Conservation (phyloP, 2,113 vertebrate species). For the Callipepla californica region DNA sequence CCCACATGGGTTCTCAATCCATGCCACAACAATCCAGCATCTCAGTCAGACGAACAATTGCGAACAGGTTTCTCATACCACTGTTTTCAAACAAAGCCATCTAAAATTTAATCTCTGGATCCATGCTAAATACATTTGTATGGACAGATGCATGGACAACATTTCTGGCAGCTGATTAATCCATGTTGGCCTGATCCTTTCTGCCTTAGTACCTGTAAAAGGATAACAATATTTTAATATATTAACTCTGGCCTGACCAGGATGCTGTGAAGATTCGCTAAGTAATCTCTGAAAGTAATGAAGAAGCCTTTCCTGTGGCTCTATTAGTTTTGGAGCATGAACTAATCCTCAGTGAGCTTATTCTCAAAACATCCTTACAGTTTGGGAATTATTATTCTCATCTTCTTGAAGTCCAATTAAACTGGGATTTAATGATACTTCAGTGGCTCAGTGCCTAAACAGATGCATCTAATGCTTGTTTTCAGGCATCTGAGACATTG, state of each 20-base stretch:
- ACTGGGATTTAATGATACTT: neutral
- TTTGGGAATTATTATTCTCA: neutral
- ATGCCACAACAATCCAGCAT: neutral
- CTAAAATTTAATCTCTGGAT: neutral
- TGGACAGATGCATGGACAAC: neutral
- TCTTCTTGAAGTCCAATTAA: neutral
- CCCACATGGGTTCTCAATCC: fast-evolving
- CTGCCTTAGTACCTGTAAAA: neutral
- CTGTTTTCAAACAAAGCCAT: neutral
- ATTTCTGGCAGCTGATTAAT: neutral
- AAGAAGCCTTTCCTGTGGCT: neutral
- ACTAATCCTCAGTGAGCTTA: neutral
- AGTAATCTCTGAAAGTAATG: neutral
- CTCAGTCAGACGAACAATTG: neutral
- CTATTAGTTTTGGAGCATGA: neutral
- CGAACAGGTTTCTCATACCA: neutral
- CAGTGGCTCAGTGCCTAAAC: neutral
- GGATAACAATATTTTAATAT: neutral
- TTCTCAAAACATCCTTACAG: neutral
- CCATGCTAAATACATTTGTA: neutral
- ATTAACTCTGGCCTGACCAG: neutral
- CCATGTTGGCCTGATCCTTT: neutral
- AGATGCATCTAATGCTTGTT: neutral
- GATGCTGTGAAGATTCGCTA: neutral
- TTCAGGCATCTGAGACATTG: neutral